Evolutionary conservation across 2,113 vertebrate genomes (phyloP).

Genomic region (Mormyrus lacerda): DNA sequence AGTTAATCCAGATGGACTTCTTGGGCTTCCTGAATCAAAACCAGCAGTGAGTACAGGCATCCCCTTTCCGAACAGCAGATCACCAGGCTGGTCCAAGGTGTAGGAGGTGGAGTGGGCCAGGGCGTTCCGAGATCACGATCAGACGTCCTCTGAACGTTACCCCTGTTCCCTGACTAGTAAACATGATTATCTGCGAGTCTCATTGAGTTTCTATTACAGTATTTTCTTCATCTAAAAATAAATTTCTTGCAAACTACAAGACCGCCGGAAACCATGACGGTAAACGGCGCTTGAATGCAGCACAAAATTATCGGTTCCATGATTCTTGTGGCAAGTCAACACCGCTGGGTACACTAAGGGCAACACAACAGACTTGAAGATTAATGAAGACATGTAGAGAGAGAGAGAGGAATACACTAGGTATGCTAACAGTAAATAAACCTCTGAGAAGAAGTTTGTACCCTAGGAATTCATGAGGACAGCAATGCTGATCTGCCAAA

Average conservation of each 20-base stretch:
- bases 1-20: background rate
- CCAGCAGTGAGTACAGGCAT: background rate
- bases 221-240: constrained; percentile 18
- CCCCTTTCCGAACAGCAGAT: background rate
- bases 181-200: constrained; percentile 6
- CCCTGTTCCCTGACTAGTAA: constrained; percentile 5
- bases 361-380: constrained; percentile 15
- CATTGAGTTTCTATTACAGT: constrained; percentile 6
- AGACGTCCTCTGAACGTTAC: background rate
- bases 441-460: constrained; percentile 8
- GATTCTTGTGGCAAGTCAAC: constrained; percentile 27
- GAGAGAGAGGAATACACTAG: constrained; percentile 25
- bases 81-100: background rate
- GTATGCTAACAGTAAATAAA: constrained; percentile 7
- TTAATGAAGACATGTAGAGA: constrained; percentile 41
- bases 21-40: background rate
- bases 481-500: background rate
- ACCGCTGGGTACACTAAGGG: background rate
- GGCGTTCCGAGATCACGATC: background rate
- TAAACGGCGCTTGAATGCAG: constrained; percentile 28
- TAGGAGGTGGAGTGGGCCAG: background rate
- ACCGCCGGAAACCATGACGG: constrained; percentile 16
- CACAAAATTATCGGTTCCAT: constrained; percentile 26
- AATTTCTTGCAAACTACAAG: constrained; percentile 17
- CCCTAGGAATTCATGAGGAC: constrained; percentile 1